Conservation (phyloP, 2,797 vertebrate species). For the Poliocrania exsul region DNA sequence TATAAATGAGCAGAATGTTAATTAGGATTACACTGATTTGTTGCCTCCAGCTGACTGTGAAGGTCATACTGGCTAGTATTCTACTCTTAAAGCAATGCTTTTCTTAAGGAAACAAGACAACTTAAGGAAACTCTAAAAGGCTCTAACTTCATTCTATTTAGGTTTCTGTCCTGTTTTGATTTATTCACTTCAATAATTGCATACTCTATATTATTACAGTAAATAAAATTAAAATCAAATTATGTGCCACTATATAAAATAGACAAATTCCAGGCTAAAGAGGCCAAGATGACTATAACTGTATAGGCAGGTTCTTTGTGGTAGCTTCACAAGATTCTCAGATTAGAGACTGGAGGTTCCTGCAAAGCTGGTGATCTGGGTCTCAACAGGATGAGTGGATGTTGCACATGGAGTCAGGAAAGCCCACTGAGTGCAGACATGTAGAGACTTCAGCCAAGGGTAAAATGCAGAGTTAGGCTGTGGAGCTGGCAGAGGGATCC, state of each 20-base stretch:
- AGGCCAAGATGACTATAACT: background rate
- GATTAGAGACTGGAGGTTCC: background rate
- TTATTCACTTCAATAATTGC: background rate
- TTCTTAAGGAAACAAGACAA: background rate
- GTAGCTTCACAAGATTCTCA: background rate
- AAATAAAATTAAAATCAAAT: background rate
- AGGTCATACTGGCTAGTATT: background rate
- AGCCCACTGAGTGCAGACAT: background rate
- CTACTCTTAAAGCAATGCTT: background rate
- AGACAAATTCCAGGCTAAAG: background rate
- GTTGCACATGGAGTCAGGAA: background rate
- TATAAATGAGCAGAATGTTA: constrained; percentile 18
- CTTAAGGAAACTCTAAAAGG: background rate
- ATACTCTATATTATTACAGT: background rate
- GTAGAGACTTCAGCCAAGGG: background rate
- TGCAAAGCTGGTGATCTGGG: background rate
- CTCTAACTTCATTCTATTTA: background rate
- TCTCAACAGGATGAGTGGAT: background rate
- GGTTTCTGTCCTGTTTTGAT: background rate
- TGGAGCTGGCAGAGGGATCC: background rate
- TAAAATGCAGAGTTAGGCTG: background rate
- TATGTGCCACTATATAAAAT: background rate
- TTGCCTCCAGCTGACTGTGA: background rate
- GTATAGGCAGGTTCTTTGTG: background rate
- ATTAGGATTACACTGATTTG: background rate